phyloP scores from a whole-genome alignment of 2,113 vertebrate species.

The Bubo scandiacus region DNA sequence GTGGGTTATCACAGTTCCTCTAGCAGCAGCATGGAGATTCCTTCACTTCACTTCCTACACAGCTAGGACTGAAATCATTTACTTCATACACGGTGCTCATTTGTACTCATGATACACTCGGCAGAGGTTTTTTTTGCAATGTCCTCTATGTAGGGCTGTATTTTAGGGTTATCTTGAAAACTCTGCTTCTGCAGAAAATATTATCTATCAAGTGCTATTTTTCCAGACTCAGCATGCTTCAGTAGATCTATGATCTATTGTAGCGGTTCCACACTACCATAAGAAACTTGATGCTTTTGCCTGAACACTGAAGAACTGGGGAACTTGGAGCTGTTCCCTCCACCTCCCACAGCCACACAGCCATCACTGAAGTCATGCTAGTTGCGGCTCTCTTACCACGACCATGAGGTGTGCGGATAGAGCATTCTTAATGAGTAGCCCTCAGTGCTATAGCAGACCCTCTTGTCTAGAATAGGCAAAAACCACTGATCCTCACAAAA shows the following conservation, averaged over 20 bases:
- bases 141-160: background rate
- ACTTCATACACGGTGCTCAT: background rate
- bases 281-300: background rate
- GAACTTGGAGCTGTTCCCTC: background rate
- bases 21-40: background rate
- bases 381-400: background rate
- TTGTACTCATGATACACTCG: background rate
- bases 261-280: background rate
- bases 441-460: background rate
- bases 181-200: background rate
- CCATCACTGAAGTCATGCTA: background rate
- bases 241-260: background rate
- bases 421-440: background rate
- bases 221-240: background rate
- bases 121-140: background rate
- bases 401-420: rapidly evolving
- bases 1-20: background rate
- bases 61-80: background rate
- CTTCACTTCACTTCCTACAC: background rate
- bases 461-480: background rate
- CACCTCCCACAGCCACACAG: background rate
- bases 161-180: background rate
- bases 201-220: background rate
- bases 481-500: background rate
- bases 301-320: background rate